phyloP scores from a whole-genome alignment of 2,888 invertebrate genomes.

The Tineola bisselliella region DNA sequence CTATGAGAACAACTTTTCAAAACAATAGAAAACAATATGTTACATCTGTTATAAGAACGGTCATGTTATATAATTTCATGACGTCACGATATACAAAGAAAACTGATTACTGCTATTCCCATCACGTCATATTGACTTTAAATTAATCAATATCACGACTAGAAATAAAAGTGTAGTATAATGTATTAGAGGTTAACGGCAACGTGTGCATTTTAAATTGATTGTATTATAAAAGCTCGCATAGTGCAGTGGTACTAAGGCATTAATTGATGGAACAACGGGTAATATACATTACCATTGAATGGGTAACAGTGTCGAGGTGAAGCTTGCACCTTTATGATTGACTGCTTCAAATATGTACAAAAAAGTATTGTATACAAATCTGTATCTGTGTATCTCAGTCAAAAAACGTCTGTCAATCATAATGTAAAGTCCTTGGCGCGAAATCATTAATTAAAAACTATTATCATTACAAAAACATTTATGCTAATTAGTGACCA shows the following conservation, averaged over 20 bases:
- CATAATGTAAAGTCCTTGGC: background rate
- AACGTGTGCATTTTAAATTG: background rate
- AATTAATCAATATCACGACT: background rate
- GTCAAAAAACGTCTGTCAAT: background rate
- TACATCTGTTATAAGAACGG: conserved; percentile 11
- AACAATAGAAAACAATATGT: conserved; percentile 3
- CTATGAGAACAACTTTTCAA: background rate
- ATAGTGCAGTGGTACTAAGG: background rate
- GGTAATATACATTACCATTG: conserved; percentile 30
- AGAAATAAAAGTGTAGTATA: background rate
- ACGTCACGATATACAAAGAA: background rate
- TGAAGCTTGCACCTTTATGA: conserved; percentile 6
- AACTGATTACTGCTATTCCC: background rate
- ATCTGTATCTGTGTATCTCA: no score
- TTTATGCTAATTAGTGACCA: background rate
- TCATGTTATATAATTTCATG: conserved; percentile 5
- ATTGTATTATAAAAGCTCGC: background rate
- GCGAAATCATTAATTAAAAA: background rate
- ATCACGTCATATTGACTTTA: background rate
- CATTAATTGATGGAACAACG: conserved; percentile 17
- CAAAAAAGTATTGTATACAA: no score
- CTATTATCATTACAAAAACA: background rate
- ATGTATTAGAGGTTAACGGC: background rate
- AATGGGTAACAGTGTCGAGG: conserved; percentile 30
- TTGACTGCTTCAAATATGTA: background rate